These are phyloP conservation scores for Ciconia stormi DNA, from an alignment of 2,113 vertebrate species.

Conservation along the genomic window DNA sequence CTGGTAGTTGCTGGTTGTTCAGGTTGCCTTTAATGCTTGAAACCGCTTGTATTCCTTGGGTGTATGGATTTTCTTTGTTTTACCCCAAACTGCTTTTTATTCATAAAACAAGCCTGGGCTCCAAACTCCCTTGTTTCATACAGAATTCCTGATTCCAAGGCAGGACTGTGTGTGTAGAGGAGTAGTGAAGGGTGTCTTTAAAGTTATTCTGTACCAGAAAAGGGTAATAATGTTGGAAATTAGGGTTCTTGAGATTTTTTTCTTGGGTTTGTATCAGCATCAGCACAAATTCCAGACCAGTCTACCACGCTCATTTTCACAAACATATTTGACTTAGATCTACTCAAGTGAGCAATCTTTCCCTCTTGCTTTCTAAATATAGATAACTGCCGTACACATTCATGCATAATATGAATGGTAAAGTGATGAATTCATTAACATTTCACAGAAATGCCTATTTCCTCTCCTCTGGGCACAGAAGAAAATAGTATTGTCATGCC, in stretches of 20 bases:
- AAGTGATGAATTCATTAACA: slow-evolving; percentile 44
- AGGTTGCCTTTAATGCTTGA: neutral
- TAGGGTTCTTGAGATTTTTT: neutral
- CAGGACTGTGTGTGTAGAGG: neutral
- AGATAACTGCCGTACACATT: neutral
- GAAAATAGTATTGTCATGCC: neutral
- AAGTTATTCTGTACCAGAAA: neutral
- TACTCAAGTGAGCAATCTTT: slow-evolving; percentile 6
- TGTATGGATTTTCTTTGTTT: neutral
- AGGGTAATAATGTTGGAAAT: neutral
- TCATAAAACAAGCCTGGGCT: neutral
- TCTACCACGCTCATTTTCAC: neutral
- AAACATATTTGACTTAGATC: neutral
- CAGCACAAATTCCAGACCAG: neutral
- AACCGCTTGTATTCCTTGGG: neutral
- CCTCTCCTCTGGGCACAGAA: neutral
- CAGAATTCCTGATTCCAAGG: neutral
- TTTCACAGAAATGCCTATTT: slow-evolving; percentile 16
- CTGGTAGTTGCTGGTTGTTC: neutral
- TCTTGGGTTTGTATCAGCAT: neutral
- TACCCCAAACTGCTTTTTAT: neutral
- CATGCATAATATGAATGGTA: slow-evolving; percentile 2
- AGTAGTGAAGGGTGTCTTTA: neutral
- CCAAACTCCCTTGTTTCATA: neutral
- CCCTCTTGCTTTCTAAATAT: slow-evolving; percentile 42